Evolutionary conservation across 2,113 vertebrate species (phyloP).

Genomic region (Odocoileus hemionus): DNA sequence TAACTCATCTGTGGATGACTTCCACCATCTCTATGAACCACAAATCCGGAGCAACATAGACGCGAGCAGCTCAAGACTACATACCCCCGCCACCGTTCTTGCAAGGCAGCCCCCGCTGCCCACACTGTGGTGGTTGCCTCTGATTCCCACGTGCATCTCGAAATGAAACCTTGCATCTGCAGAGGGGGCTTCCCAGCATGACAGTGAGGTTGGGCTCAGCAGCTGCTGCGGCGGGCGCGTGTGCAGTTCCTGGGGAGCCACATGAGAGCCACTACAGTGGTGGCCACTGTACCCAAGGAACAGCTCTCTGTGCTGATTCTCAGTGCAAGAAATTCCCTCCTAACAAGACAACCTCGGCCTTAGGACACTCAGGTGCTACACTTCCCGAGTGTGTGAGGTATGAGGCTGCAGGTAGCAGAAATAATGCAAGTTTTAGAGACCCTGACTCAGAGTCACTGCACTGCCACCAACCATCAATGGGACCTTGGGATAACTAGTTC

Average conservation of each 20-base stretch:
- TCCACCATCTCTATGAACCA: background rate
- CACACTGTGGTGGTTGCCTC: background rate
- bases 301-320: background rate
- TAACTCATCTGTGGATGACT: background rate
- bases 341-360: background rate
- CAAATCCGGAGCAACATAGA: background rate
- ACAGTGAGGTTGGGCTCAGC: background rate
- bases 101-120: background rate
- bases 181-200: background rate
- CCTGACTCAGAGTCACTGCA: background rate
- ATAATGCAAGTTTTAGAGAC: background rate
- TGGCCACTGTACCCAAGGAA: too few species aligned
- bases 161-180: background rate
- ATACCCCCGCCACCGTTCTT: background rate
- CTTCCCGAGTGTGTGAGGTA: background rate
- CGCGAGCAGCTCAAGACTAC: background rate
- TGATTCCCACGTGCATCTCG: background rate
- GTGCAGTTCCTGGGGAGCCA: background rate
- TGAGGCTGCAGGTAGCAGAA: background rate
- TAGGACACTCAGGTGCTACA: background rate
- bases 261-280: accelerated
- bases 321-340: background rate
- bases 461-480: background rate
- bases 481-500: background rate
- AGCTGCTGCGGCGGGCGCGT: too few species aligned